Evolutionary conservation across 2,888 invertebrate species (phyloP).

Genomic region (Limnephilus rhombicus): DNA sequence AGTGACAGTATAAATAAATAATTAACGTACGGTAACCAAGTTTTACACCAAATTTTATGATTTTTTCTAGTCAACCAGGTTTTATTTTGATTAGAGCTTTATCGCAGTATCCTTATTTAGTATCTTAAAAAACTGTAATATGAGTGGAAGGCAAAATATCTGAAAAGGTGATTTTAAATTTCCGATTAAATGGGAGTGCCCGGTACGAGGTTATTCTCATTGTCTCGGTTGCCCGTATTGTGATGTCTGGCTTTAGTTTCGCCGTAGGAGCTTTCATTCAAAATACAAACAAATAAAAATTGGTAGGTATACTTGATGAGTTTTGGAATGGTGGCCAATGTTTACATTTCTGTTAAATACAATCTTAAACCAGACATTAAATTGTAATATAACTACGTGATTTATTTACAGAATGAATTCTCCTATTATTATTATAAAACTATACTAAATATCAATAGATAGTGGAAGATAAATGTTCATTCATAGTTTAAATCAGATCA

Average conservation of each 20-base stretch:
- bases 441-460: background rate
- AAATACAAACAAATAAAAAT: background rate
- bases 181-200: background rate
- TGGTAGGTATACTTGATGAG: background rate
- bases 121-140: background rate
- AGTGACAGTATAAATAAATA: background rate
- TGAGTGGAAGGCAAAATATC: background rate
- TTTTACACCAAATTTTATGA: background rate
- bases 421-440: background rate
- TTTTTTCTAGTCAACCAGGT: background rate
- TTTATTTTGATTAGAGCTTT: background rate
- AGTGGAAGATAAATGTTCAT: background rate
- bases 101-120: background rate
- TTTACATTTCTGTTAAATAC: conserved; percentile 1
- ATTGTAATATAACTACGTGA: background rate
- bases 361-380: background rate
- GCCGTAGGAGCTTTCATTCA: background rate
- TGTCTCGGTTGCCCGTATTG: background rate
- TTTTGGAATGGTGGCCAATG: background rate
- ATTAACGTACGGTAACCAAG: background rate
- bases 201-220: background rate
- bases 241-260: background rate
- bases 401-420: background rate
- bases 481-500: background rate
- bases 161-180: background rate